Conservation (phyloP, 2,113 vertebrate species). For the Rhagologus leucostigma region DNA sequence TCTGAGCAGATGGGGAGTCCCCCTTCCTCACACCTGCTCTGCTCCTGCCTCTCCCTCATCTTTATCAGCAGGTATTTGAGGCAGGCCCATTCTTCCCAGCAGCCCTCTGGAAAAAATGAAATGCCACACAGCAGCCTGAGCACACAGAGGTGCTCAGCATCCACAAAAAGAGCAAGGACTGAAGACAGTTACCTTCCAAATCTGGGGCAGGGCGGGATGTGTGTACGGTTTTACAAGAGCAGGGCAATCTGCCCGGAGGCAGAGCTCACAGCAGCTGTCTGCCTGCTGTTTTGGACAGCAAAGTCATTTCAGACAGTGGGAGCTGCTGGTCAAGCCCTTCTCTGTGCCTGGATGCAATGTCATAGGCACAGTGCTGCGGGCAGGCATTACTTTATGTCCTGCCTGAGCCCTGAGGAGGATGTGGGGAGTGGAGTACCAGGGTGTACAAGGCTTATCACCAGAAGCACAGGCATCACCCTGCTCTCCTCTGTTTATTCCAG, state of each 20-base stretch:
- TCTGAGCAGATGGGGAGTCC: background rate
- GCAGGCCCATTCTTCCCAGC: background rate
- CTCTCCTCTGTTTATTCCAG: background rate
- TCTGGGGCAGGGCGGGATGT: background rate
- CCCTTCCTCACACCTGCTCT: background rate
- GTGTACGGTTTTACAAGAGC: background rate
- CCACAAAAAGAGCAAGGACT: background rate
- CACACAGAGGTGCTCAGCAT: background rate
- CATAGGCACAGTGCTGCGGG: background rate
- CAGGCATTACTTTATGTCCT: background rate
- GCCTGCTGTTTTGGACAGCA: background rate
- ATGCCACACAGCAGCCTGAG: background rate
- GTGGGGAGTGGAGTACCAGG: background rate
- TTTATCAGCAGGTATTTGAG: background rate
- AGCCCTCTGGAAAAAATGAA: background rate
- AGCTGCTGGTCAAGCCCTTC: background rate
- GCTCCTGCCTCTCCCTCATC: background rate
- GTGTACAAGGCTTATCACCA: accelerated
- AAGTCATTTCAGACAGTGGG: background rate
- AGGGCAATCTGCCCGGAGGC: background rate
- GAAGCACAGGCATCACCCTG: background rate
- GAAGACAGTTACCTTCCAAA: background rate
- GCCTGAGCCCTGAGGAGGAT: background rate
- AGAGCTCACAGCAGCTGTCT: background rate
- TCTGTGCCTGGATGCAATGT: background rate